phyloP scores from a whole-genome alignment of 2,797 vertebrate genomes.

The Rachycentron canadum region DNA sequence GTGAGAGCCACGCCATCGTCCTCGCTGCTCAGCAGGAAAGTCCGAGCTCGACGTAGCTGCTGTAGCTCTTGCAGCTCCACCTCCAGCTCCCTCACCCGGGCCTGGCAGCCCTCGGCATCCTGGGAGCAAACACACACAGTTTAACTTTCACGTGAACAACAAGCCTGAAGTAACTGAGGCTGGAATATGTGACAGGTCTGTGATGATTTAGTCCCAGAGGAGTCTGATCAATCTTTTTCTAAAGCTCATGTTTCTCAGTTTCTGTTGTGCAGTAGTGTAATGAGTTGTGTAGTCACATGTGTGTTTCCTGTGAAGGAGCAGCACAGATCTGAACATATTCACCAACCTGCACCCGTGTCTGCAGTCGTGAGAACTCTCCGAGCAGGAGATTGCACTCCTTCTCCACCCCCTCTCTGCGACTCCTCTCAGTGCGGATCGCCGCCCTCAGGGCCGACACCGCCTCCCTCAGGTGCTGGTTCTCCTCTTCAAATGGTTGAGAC shows the following conservation, averaged over 20 bases:
- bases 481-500: conserved; percentile 89
- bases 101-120: conserved; percentile 93
- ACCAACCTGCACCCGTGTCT: conserved; percentile 81
- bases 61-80: conserved; percentile 96
- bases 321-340: no score
- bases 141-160: neutral
- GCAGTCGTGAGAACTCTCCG: conserved; percentile 92
- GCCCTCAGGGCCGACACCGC: conserved; percentile 91
- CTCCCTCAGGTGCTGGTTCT: conserved; percentile 92
- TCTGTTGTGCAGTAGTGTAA: no score
- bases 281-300: no score
- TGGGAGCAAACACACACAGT: conserved; percentile 75
- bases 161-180: neutral
- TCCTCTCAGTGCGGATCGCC: conserved; percentile 91
- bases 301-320: no score
- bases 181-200: no score
- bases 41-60: conserved; percentile 92
- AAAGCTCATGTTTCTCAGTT: no score
- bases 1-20: conserved; percentile 91
- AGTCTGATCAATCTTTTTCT: no score
- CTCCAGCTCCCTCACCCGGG: conserved; percentile 94
- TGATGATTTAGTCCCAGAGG: no score
- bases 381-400: conserved; percentile 91
- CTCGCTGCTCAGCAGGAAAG: conserved; percentile 89
- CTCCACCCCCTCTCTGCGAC: conserved; percentile 92